Percentiles rank a stretch among this genome's conserved stretches.
These are phyloP conservation scores for Pygoscelis antarcticus DNA, from an alignment of 2,113 vertebrate genomes.

Conservation along the genomic window DNA sequence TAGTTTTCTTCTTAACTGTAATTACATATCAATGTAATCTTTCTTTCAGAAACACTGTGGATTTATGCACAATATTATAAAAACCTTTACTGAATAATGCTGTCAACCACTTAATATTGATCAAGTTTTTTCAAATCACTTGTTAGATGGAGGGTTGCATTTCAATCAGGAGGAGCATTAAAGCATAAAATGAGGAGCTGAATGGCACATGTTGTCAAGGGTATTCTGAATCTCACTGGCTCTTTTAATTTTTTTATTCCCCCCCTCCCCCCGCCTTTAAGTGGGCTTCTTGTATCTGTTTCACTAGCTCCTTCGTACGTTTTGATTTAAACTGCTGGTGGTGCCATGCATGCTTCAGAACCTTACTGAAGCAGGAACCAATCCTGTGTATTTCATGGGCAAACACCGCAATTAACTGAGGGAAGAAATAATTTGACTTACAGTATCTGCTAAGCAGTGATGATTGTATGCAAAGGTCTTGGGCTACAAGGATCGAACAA, in stretches of 20 bases:
- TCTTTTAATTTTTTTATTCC: neutral
- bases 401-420: neutral
- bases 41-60: neutral
- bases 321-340: neutral
- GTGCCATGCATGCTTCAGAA: neutral
- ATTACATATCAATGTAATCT: neutral
- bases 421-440: neutral
- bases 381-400: neutral
- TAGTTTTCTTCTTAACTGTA: neutral
- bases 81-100: neutral
- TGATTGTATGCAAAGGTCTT: neutral
- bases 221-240: neutral
- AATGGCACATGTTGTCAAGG: neutral
- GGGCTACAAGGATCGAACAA: neutral
- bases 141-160: neutral
- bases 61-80: neutral
- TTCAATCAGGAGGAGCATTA: neutral
- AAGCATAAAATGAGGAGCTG: neutral
- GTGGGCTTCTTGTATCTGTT: neutral
- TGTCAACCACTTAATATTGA: neutral
- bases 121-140: neutral
- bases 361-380: neutral
- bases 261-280: rapidly evolving
- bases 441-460: neutral
- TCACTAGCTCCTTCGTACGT: neutral